Evolutionary conservation across 1,140 invertebrate genomes (phyloP).

Genomic region (Acromyrmex echinatior): DNA sequence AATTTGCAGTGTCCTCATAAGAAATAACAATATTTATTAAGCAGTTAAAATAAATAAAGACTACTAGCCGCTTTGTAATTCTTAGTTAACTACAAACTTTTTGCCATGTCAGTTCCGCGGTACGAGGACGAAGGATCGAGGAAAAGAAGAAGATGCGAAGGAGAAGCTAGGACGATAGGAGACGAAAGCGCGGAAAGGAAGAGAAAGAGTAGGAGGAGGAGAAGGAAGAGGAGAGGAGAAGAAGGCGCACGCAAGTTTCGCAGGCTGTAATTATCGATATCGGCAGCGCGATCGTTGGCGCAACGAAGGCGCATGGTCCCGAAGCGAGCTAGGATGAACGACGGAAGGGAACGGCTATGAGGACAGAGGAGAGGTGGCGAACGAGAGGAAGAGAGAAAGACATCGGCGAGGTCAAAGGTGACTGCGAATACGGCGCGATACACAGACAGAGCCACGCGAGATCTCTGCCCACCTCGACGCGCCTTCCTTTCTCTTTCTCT

Average conservation of each 20-base stretch:
- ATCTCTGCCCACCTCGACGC: constrained; percentile 73
- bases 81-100: background rate
- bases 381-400: constrained; percentile 46
- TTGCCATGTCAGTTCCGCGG: background rate
- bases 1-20: too few species aligned
- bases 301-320: constrained; percentile 65
- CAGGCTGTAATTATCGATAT: constrained; percentile 77
- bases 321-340: constrained; percentile 56
- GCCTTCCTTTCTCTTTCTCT: background rate
- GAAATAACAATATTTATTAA: constrained; percentile 10
- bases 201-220: background rate
- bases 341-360: constrained; percentile 40
- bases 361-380: constrained; percentile 37
- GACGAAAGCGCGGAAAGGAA: constrained; percentile 23
- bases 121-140: constrained; percentile 24
- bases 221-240: constrained; percentile 31
- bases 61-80: background rate
- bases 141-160: background rate
- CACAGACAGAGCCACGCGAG: constrained; percentile 43
- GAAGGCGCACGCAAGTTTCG: constrained; percentile 60
- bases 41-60: background rate
- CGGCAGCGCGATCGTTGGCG: constrained; percentile 72
- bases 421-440: constrained; percentile 62
- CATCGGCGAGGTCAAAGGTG: constrained; percentile 65
- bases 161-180: constrained; percentile 52